Evolutionary conservation across 2,888 invertebrate species (phyloP).

Genomic region (Zaprionus bogoriensis): DNA sequence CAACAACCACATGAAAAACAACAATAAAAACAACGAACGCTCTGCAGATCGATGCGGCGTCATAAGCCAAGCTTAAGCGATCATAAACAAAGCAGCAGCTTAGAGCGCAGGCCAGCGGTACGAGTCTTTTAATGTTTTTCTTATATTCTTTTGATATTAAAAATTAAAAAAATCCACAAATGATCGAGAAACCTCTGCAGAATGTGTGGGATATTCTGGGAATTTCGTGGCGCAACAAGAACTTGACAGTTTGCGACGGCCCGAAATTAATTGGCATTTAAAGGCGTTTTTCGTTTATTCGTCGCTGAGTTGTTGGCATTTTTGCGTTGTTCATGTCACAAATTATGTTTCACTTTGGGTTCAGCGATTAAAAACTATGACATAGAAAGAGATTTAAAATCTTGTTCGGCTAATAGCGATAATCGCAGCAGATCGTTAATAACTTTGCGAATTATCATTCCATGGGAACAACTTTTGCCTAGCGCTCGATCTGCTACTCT

Average conservation of each 20-base stretch:
- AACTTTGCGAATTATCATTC: too few species aligned
- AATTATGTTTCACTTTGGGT: constrained; percentile 24
- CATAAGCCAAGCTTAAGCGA: constrained; percentile 70
- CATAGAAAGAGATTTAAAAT: not conserved
- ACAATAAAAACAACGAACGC: too few species aligned
- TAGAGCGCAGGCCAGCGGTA: constrained; percentile 45
- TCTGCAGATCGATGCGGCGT: constrained; percentile 65
- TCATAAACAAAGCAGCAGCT: constrained; percentile 58
- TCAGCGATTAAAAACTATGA: not conserved
- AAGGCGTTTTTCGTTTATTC: constrained; percentile 52
- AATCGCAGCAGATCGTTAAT: not conserved
- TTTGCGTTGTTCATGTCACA: constrained; percentile 13
- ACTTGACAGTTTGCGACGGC: constrained; percentile 56
- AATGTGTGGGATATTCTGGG: constrained; percentile 48
- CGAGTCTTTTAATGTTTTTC: constrained; percentile 33
- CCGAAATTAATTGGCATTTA: constrained; percentile 70
- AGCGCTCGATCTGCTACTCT: too few species aligned
- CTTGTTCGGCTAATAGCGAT: constrained; percentile 5
- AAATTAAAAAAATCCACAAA: constrained; percentile 35
- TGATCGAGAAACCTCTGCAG: constrained; percentile 33
- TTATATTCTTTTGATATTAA: constrained; percentile 48
- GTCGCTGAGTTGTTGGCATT: constrained; percentile 25
- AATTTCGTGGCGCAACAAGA: constrained; percentile 39
- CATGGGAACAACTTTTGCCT: not conserved
- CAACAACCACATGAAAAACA: constrained; percentile 32